A percentile compares a stretch with the other conserved stretches of the same genome.
Conservation (phyloP, 2,888 invertebrate genomes). For the Danaus chrysippus region DNA sequence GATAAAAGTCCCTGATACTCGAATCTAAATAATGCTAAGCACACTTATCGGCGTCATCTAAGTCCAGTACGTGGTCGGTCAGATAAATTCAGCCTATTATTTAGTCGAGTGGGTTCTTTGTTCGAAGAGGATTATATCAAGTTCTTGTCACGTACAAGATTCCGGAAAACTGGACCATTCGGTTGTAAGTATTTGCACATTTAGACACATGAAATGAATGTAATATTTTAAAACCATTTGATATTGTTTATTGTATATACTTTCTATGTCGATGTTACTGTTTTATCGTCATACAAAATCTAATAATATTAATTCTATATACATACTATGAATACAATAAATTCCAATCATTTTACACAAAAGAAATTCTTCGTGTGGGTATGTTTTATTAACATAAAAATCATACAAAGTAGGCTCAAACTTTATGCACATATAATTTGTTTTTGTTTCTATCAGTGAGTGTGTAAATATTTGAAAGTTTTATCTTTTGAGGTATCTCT, state of each 20-base stretch:
- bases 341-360: no score
- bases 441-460: not conserved
- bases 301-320: no score
- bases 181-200: constrained; percentile 21
- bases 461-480: not conserved
- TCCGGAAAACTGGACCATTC: constrained; percentile 20
- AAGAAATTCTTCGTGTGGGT: no score
- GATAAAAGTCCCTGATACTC: constrained; percentile 24
- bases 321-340: no score
- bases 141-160: constrained; percentile 41
- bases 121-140: constrained; percentile 34
- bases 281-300: no score
- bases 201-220: constrained; percentile 17
- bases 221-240: not conserved
- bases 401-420: not conserved
- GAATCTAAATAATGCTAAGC: constrained; percentile 34
- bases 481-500: not conserved
- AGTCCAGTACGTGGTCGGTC: constrained; percentile 33
- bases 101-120: constrained; percentile 33
- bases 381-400: not conserved
- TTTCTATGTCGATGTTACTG: no score
- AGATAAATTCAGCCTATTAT: constrained; percentile 38
- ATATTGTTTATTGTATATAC: not conserved
- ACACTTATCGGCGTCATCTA: constrained; percentile 33
- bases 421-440: not conserved